Evolutionary conservation across 1,140 invertebrate genomes (phyloP), one percentile per base, ranked within the genome.

Genomic region (Xylocopa sonorina): DNA sequence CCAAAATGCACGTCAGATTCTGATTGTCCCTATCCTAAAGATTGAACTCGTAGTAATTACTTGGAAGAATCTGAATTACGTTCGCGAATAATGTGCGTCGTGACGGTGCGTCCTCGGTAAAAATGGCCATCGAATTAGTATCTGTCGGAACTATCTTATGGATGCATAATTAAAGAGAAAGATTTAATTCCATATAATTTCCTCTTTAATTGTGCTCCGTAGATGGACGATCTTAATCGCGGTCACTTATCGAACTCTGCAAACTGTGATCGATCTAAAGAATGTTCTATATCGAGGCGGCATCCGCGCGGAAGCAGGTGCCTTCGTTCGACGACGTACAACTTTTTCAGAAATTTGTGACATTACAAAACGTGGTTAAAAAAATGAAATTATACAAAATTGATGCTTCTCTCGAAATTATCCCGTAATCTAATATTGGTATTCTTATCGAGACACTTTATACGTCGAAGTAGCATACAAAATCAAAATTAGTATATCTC

Each of bases 91-190:
- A 60, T 27, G n/a, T 24, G 9, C 3, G 1, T 18, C 34, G 38
- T 24, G 50, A 55, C 7, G 24, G 21, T 34, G 12, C 5, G 16
- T 50, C n/a, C n/a, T 46, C 3, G 12, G 12, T 38, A 66, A 43
- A 53, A 55, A 55, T 53, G 62, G 27, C 21, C 27, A 32, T 66
- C 48, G 48, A 53, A 75, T 75, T 66, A 75, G 62, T 53, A 66
- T 51, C 48, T 16, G 62, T 66, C 38, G 16, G 27, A 34, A 29
- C 27, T 32, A 76, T 67, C 21, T 67, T 34, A 55, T 24, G 43
- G 21, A 7, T 14, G 21, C 21, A 27, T 34, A 55, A 67, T 67
- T 68, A 76, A 57, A 76, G 29, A 27, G 63, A 34, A 43, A 46
- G 55, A 55, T 57, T 27, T 67, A 48, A 67, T 68, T 43, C 38